Evolutionary conservation across 2,888 invertebrate species (phyloP).

Genomic region (Abrostola tripartita): DNA sequence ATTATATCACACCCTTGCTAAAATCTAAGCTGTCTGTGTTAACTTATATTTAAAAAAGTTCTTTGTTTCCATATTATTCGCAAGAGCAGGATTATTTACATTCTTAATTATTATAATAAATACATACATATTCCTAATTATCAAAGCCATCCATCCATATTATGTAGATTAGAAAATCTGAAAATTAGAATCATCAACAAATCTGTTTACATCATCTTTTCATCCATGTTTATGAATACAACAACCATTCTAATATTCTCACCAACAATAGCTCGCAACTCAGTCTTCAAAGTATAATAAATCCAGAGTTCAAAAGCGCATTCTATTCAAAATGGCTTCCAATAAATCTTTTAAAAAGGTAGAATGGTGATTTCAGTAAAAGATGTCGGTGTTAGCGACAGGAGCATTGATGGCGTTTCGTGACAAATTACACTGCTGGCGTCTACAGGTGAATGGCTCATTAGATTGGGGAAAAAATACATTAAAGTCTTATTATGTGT

Average conservation of each 20-base stretch:
- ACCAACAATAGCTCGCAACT: conserved; percentile 4
- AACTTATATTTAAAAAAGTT: too few species aligned
- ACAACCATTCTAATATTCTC: too few species aligned
- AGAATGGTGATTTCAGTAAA: conserved; percentile 39
- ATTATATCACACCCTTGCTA: too few species aligned
- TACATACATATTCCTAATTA: too few species aligned
- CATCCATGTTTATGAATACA: neutral
- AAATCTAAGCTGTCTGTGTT: too few species aligned
- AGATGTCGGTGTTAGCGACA: conserved; percentile 35
- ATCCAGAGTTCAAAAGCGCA: conserved; percentile 37
- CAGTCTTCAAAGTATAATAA: conserved; percentile 20
- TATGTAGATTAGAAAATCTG: too few species aligned
- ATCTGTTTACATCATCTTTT: neutral
- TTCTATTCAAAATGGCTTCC: conserved; percentile 31
- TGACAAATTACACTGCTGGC: conserved; percentile 40
- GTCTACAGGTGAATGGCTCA: conserved; percentile 37
- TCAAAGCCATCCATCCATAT: too few species aligned
- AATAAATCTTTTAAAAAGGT: conserved; percentile 45
- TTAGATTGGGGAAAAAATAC: conserved; percentile 24
- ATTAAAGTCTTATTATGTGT: conserved; percentile 23
- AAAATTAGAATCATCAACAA: neutral
- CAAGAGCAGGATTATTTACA: too few species aligned
- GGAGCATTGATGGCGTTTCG: conserved; percentile 32
- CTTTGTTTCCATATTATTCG: too few species aligned
- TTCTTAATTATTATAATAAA: too few species aligned